Conservation (phyloP, 2,888 invertebrate genomes). For the Spicauda simplicius region DNA sequence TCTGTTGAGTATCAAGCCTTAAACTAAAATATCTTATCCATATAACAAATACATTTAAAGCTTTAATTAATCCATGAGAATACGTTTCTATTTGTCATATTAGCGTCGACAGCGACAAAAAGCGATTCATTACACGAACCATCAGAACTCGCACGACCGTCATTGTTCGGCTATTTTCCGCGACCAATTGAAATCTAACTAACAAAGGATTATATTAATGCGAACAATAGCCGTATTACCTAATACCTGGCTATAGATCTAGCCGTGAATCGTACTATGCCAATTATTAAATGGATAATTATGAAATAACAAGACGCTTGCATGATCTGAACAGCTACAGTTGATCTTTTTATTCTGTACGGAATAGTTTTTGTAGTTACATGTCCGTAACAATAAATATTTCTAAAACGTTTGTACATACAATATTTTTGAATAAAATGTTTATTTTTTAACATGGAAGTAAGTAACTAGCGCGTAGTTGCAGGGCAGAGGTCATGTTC, state of each 20-base stretch:
- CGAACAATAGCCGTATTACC: constrained; percentile 27
- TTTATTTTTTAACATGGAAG: too few relatives aligned
- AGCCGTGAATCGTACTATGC: constrained; percentile 11
- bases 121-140: constrained; percentile 12
- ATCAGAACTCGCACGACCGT: constrained; percentile 9
- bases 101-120: not conserved
- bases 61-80: too few relatives aligned
- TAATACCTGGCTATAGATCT: constrained; percentile 20
- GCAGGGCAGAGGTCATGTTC: too few relatives aligned
- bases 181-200: constrained; percentile 17
- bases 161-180: constrained; percentile 21
- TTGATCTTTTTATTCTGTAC: not conserved
- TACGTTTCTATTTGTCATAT: too few relatives aligned
- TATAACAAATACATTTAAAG: too few relatives aligned
- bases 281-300: constrained; percentile 19
- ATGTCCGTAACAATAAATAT: too few relatives aligned
- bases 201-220: constrained; percentile 31
- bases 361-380: not conserved
- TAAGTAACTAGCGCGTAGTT: too few relatives aligned
- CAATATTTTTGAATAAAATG: too few relatives aligned
- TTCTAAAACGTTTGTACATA: too few relatives aligned
- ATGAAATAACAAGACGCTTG: constrained; percentile 8
- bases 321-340: not conserved
- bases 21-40: too few relatives aligned
- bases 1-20: too few relatives aligned